Conservation (phyloP, 37 sponge, comb jelly and placozoan species). For the Hexactinellida sp. region DNA sequence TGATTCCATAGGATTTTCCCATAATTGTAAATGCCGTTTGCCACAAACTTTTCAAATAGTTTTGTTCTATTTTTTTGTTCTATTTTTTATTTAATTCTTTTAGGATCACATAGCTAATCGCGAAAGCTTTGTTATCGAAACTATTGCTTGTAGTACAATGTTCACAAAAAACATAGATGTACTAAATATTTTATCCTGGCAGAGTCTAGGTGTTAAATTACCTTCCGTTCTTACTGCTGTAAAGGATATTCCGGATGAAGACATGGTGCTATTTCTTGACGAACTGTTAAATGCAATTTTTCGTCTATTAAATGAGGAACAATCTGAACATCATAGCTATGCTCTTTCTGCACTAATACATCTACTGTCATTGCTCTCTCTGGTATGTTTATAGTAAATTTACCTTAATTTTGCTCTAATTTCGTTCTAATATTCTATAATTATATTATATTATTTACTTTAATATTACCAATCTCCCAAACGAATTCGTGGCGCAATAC, state of each 20-base stretch:
- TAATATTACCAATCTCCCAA: no score
- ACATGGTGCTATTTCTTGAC: slow-evolving; percentile 9
- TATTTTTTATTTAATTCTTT: no score
- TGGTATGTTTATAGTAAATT: neutral
- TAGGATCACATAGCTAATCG: neutral
- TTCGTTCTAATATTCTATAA: no score
- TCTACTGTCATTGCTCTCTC: neutral
- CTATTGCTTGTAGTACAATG: neutral
- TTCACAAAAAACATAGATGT: neutral
- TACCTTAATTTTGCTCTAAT: no score
- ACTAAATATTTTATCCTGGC: neutral
- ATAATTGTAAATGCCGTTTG: no score
- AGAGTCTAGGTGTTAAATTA: neutral
- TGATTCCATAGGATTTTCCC: no score
- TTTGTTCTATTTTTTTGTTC: no score
- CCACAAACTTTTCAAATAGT: no score
- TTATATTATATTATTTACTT: no score
- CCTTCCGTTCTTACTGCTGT: neutral
- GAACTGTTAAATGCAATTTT: neutral
- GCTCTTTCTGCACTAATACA: neutral
- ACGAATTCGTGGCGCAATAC: no score
- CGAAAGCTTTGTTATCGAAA: neutral
- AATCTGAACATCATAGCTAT: neutral
- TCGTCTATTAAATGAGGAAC: neutral
- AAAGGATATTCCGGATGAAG: slow-evolving; percentile 5